Percentiles rank a stretch among this genome's conserved stretches.
These are phyloP conservation scores for Ricordea florida DNA, from an alignment of 92 coral and sea anemone species.

Conservation along the genomic window DNA sequence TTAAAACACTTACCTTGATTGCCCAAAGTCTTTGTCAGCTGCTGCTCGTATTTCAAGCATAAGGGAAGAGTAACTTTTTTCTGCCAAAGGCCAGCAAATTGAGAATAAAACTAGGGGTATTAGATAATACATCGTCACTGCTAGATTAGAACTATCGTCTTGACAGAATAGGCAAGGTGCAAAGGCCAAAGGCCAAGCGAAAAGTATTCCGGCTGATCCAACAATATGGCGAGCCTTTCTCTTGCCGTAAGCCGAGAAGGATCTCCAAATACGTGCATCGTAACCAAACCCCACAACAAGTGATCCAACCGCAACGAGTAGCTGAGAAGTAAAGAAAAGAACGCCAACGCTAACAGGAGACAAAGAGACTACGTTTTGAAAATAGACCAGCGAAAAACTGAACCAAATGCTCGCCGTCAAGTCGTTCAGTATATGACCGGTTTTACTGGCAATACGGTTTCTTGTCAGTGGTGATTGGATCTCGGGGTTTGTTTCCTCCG, in stretches of 20 bases:
- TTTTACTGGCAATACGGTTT: constrained; percentile 33
- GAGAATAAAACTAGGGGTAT: constrained; percentile 48
- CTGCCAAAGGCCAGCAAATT: constrained; percentile 52
- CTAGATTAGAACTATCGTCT: constrained; percentile 4
- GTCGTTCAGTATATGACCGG: constrained; percentile 37
- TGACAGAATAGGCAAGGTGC: constrained; percentile 55
- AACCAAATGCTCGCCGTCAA: constrained; percentile 65
- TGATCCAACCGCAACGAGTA: constrained; percentile 40
- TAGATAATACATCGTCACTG: constrained; percentile 28
- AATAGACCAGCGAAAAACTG: constrained; percentile 47
- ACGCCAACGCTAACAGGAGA: constrained; percentile 44
- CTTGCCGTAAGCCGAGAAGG: constrained; percentile 22
- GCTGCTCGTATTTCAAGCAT: constrained; percentile 17
- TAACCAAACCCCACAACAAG: constrained; percentile 15
- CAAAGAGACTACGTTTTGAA: constrained; percentile 38
- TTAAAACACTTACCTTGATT: not conserved
- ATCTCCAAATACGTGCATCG: constrained; percentile 9
- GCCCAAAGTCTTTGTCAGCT: not conserved
- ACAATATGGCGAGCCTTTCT: constrained; percentile 46
- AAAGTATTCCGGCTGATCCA: constrained; percentile 58
- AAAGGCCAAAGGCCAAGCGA: constrained; percentile 67
- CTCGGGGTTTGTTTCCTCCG: not conserved
- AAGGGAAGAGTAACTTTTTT: constrained; percentile 20
- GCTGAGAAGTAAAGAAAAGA: constrained; percentile 57
- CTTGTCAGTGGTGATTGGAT: constrained; percentile 8